Base-by-base conservation (phyloP, 1,140 invertebrate genomes). In the Drosophila sp. region DNA sequence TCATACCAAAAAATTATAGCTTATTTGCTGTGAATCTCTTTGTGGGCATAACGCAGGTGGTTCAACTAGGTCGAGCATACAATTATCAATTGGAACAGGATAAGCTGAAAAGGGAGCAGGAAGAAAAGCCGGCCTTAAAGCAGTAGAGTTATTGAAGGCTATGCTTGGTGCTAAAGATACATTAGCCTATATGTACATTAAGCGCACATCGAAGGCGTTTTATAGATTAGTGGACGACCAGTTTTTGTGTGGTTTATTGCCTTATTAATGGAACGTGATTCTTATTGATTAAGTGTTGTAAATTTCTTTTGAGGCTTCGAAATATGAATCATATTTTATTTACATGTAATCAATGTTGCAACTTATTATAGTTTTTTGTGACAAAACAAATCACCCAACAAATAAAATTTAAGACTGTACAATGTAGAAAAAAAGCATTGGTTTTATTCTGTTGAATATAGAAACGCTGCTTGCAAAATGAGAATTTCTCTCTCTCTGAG, bases 1-100 rank as follows among this genome's bases (percentile, higher is more conserved):
- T 91, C 73, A 91, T 85, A 74, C 90, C 90, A 6, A 91, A 91
- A 54, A 91, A 91, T 63, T 91, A 87, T 70, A 80, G 90, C 41
- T 61, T 91, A 25, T 91, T 91, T 33, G 85, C 90, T 4, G 90
- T 91, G 23, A 91, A 91, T 80, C 60, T 91, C 38, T 91, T 91
- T 57, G 90, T 91, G n/a, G 90, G 80, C 38, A n/a, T 76, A 5
- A 90, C 82, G 10, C 90, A 91, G 63, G n/a, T 80, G 23, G 80
- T 91, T 35, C 90, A 91, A 66, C 63, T 91, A 54, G 80, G 55
- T 17, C 72, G 90, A 4, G 90, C 90, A 3, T 90, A 76, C 56
- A 70, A 82, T 47, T 85, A 91, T 38, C 70, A 90, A 47, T 29
- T 72, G 63, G 70, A 82, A 44, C 78, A 87, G 72, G 83, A 90